A percentile compares a stretch with the other conserved stretches of the same genome.
Evolutionary conservation across 2,888 invertebrate species (phyloP).

Genomic region (Drosophila mettleri): DNA sequence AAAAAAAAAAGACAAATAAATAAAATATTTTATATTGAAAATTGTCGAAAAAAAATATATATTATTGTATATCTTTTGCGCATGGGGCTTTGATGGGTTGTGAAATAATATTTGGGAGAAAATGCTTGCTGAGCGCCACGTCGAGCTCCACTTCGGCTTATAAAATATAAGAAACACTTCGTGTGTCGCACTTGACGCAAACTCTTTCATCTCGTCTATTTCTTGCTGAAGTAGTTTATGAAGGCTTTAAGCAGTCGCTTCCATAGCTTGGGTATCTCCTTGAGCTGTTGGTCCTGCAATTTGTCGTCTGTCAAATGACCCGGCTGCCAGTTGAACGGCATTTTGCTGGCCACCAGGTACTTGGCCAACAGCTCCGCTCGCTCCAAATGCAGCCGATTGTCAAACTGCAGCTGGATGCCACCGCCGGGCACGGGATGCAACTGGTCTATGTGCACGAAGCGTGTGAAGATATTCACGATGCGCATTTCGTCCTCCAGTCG

Average conservation of each 20-base stretch:
- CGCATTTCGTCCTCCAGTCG: conserved; percentile 3
- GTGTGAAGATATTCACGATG: conserved; percentile 1
- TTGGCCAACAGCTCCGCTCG: conserved; percentile 37
- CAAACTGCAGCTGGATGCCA: conserved; percentile 34
- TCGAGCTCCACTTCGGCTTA: not conserved
- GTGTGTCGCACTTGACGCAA: not conserved
- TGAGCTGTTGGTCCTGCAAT: not conserved
- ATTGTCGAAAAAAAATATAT: conserved; percentile 4
- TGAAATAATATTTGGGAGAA: not conserved
- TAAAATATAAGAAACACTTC: not conserved
- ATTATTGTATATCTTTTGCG: too few relatives aligned
- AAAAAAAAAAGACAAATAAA: too few relatives aligned
- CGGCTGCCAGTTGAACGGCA: conserved; percentile 37
- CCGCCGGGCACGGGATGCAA: not conserved
- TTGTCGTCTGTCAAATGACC: conserved; percentile 7
- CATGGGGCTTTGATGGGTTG: not conserved
- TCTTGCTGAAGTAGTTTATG: conserved; percentile 3
- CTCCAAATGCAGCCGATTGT: conserved; percentile 12
- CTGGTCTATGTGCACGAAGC: not conserved
- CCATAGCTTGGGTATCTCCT: not conserved
- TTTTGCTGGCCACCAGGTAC: conserved; percentile 22
- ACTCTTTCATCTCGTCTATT: not conserved
- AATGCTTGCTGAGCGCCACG: not conserved
- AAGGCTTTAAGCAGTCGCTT: conserved; percentile 9
- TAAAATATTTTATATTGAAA: conserved; percentile 24